Conservation (phyloP, 2,888 invertebrate species). For the Colostygia pectinataria region DNA sequence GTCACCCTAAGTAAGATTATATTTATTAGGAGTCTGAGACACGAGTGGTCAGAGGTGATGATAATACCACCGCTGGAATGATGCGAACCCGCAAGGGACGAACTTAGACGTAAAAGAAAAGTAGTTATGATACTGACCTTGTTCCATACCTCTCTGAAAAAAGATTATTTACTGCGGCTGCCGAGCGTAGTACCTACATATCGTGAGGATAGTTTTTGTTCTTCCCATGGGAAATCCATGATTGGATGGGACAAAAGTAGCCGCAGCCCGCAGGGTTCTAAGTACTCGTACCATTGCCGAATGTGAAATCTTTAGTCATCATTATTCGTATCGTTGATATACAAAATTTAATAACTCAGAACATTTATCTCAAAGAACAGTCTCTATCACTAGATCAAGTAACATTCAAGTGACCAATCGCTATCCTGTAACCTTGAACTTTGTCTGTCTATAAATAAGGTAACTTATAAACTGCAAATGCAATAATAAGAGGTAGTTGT, state of each 20-base stretch:
- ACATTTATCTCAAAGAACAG: no score
- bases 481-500: neutral
- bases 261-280: conserved; percentile 11
- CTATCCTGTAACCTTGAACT: no score
- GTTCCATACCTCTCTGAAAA: conserved; percentile 13
- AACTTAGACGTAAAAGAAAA: conserved; percentile 20
- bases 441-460: no score
- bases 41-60: conserved; percentile 46
- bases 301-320: conserved; percentile 10
- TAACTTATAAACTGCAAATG: no score
- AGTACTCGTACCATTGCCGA: conserved; percentile 12
- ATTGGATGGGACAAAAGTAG: conserved; percentile 26
- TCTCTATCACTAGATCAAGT: no score
- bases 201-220: conserved; percentile 21
- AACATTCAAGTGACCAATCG: no score
- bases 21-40: conserved; percentile 58
- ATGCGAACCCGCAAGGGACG: conserved; percentile 40
- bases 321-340: no score
- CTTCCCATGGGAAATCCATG: conserved; percentile 23
- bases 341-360: no score
- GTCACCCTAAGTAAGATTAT: conserved; percentile 70
- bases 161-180: conserved; percentile 24
- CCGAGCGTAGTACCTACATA: conserved; percentile 12
- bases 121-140: conserved; percentile 35
- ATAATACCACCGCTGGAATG: conserved; percentile 44